Conservation (phyloP, 92 coral and sea anemone species). For the Umimayanthus chanpuru region DNA sequence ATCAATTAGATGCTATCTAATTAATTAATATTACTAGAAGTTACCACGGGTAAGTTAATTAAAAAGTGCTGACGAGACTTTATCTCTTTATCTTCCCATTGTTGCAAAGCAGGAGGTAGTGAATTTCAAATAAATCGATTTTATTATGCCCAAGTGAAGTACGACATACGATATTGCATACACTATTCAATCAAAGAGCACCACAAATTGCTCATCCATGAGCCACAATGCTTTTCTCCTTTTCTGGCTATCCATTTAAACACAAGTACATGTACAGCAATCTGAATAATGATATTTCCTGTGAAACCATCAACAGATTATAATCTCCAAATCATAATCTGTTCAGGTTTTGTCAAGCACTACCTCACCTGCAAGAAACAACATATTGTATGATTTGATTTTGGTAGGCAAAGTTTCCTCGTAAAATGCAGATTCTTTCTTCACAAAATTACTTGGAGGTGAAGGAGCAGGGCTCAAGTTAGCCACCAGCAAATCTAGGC, state of each 20-base stretch:
- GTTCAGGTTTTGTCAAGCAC: slow-evolving; percentile 19
- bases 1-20: too few relatives aligned
- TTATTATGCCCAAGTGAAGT: not conserved
- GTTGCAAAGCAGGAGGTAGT: too few relatives aligned
- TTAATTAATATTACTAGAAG: too few relatives aligned
- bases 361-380: slow-evolving; percentile 10
- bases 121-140: too few relatives aligned
- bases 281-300: slow-evolving; percentile 3
- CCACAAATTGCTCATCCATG: not conserved
- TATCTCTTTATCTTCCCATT: too few relatives aligned
- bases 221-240: too few relatives aligned
- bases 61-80: too few relatives aligned
- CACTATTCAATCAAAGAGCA: slow-evolving; percentile 12
- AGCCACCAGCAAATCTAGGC: slow-evolving; percentile 16
- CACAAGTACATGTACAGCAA: not conserved
- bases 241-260: too few relatives aligned
- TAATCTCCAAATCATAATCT: slow-evolving; percentile 5
- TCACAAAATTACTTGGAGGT: not conserved
- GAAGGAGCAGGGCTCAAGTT: not conserved
- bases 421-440: not conserved
- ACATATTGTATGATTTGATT: not conserved
- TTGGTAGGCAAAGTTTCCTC: slow-evolving; percentile 11
- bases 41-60: too few relatives aligned
- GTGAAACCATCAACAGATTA: not conserved
- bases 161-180: not conserved